Base-by-base conservation (phyloP, 1,140 invertebrate species). In the Bombus terrestris region DNA sequence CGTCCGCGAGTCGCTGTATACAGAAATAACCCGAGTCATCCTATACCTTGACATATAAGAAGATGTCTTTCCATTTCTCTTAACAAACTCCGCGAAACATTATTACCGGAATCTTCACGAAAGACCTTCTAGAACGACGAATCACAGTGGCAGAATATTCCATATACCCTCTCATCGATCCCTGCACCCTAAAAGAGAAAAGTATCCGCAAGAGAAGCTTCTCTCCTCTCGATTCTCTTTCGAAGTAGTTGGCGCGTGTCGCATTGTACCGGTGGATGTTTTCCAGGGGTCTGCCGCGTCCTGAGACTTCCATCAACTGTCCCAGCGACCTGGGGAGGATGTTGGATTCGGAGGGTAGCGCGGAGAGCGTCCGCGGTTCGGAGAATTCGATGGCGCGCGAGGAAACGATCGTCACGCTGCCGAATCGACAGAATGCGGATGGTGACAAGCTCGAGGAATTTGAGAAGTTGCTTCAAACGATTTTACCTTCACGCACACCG, bases 371-470 rank as follows among this genome's bases (percentile, higher is more conserved):
- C 53, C 43, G 74, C 57, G 80, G 71, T 22, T 86, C 82, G 86
- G 90, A 90, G 82, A 94, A 89, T 71, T 88, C 86, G 69, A 71
- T n/a, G 66, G 86, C 72, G 68, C 77, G 80, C 32, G 89, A 88
- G 64, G 92, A 92, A 83, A 80, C 43, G 80, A 32, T 15, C 12
- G 86, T 85, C 47, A 25, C 69, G 66, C 41, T 91, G 39, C 77
- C 89, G 73, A 86, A 81, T 66, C 87, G 64, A 35, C 91, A 90
- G 77, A 92, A 90, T 83, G 85, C 76, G 10, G 90, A 91, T 75
- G 89, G 86, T 66, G 94, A 94, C 87, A 94, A 94, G 71, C 90
- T 93, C 43, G 92, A 94, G 62, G 94, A 95, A 91, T 95, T 94
- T 79, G 92, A 93, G 76, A 93, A 93, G 80, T 89, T 95, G 22